phyloP scores from a whole-genome alignment of 2,888 invertebrate species.

The Coelopa pilipes region DNA sequence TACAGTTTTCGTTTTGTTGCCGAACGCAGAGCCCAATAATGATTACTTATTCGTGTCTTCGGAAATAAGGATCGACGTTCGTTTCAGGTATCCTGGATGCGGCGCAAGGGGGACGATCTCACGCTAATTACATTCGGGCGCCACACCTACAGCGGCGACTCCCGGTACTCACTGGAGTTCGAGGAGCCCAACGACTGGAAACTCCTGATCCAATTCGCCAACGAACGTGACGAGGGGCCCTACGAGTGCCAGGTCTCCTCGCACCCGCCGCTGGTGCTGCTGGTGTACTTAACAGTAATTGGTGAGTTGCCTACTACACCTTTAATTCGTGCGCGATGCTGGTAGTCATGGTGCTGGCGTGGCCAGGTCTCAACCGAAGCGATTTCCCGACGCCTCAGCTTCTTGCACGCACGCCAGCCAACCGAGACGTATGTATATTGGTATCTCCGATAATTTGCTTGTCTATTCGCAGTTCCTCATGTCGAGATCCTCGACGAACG shows the following conservation, averaged over 20 bases:
- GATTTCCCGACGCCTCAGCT: no score
- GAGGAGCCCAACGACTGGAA: constrained; percentile 83
- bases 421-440: no score
- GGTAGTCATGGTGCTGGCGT: neutral
- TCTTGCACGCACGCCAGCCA: no score
- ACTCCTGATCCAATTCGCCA: constrained; percentile 77
- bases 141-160: constrained; percentile 74
- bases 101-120: constrained; percentile 74
- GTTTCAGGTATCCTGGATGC: constrained; percentile 76
- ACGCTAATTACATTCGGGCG: constrained; percentile 77
- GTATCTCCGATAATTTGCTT: no score
- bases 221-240: constrained; percentile 80
- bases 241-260: constrained; percentile 85
- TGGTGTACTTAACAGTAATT: constrained; percentile 77
- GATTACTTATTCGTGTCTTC: no score
- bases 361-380: no score
- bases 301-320: constrained; percentile 69
- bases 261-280: constrained; percentile 78
- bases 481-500: constrained; percentile 84
- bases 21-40: no score
- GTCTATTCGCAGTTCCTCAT: constrained; percentile 74
- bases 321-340: neutral
- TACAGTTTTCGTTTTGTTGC: no score
- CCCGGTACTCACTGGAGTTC: constrained; percentile 76
- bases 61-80: neutral